Conservation (phyloP, 2,113 vertebrate genomes). For the Crotalus tigris region DNA sequence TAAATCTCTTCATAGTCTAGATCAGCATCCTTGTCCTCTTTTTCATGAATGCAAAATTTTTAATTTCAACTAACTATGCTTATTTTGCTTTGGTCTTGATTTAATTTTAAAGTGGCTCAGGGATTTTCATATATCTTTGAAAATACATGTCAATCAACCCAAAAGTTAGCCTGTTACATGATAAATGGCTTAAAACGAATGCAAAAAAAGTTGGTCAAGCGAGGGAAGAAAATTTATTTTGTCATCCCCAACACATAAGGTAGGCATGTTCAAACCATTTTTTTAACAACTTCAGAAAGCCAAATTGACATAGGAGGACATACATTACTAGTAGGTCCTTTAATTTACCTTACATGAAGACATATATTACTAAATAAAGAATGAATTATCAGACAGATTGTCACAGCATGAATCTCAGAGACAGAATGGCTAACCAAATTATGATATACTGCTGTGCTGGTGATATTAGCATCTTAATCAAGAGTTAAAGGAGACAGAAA, state of each 20-base stretch:
- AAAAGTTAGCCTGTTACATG: not conserved
- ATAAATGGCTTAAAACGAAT: not conserved
- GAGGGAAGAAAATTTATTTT: not conserved
- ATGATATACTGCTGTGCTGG: slow-evolving; percentile 13
- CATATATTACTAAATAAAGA: slow-evolving; percentile 18
- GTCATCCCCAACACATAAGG: not conserved
- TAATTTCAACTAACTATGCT: not conserved
- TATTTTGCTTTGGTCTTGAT: not conserved
- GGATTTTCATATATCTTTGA: not conserved
- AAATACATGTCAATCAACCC: not conserved
- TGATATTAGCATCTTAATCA: slow-evolving; percentile 32
- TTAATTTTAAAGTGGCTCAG: not conserved
- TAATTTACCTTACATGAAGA: slow-evolving; percentile 28
- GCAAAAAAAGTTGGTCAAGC: not conserved
- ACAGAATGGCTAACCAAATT: slow-evolving; percentile 24
- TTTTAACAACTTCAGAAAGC: not conserved
- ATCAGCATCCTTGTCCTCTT: not conserved
- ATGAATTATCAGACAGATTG: slow-evolving; percentile 17
- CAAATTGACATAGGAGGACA: not conserved
- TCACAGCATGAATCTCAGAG: slow-evolving; percentile 12
- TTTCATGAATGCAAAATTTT: not conserved
- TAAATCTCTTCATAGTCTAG: not conserved
- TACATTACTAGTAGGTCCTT: slow-evolving; percentile 9
- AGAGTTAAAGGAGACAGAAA: slow-evolving; percentile 13
- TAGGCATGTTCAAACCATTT: not conserved